Evolutionary conservation across 1,140 invertebrate species (phyloP), one percentile per base, ranked within the genome.

Genomic region (Euura lappo): DNA sequence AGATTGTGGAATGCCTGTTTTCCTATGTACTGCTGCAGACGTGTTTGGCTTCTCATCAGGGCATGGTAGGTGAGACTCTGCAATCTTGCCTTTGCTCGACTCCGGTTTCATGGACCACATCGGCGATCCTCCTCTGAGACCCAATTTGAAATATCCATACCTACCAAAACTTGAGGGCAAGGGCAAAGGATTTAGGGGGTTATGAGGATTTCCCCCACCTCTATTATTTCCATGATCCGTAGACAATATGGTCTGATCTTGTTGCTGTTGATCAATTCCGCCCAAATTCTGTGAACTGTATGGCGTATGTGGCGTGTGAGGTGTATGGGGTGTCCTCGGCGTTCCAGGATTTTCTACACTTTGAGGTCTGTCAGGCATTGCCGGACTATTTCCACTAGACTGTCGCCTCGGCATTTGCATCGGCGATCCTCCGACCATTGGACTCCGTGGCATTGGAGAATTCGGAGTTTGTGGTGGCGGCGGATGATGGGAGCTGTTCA

Each of bases 101-200:
- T 86, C 83, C 2, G 86, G 78, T 71, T 88, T 88, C 0, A 81
- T 79, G 75, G 89, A 87, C 91, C 93, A 94, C 89, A 94, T 93
- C 0, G 93, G 93, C 0, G 92, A 91, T 2, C 94, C 94, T 7
- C 94, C 94, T 75, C 91, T 86, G 2, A 95, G 85, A 4, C 93
- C 94, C 2, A 93, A 82, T 77, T 91, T 91, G 70, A 90, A 87
- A 79, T 91, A 92, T 11, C 88, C 88, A 76, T 86, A 89, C 66
- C 86, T 84, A 5, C 86, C 89, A 68, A 90, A 90, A 73, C 84
- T 81, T 3, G 80, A 75, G 6, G 87, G 84, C 10, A 88, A 80
- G 3, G 90, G 90, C 45, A 91, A 81, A 2, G 90, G 89, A 79
- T 89, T 90, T 71, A 86, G 77, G 74, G 88, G 86, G 79, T 90